A percentile compares a stretch with the other conserved stretches of the same genome.
These are phyloP conservation scores for Danio aesculapii DNA, from an alignment of 2,797 vertebrate species.

Conservation along the genomic window DNA sequence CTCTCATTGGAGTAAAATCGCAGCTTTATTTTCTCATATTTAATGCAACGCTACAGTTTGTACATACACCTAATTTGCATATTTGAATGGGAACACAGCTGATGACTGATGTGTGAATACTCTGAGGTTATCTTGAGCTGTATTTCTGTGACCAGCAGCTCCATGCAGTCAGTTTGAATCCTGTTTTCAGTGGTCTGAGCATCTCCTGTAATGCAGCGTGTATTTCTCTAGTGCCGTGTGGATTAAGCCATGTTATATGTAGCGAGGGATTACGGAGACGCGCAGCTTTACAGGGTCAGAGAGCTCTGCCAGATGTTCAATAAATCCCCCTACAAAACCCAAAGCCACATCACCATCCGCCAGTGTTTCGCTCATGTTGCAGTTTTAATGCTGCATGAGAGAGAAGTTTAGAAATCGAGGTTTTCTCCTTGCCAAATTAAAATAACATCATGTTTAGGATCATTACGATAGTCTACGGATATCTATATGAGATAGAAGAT, in stretches of 20 bases:
- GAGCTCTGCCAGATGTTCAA: slow-evolving; percentile 43
- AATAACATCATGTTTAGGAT: too few relatives aligned
- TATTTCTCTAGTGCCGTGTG: slow-evolving; percentile 22
- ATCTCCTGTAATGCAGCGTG: slow-evolving; percentile 26
- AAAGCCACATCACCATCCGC: slow-evolving; percentile 19
- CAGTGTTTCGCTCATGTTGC: background rate
- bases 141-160: slow-evolving; percentile 36
- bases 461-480: too few relatives aligned
- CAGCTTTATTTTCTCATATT: too few relatives aligned
- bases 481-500: too few relatives aligned
- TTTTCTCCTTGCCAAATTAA: background rate
- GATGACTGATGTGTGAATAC: background rate
- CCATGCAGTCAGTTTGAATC: slow-evolving; percentile 2
- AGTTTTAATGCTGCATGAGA: background rate
- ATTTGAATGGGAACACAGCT: background rate
- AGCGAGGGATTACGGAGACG: slow-evolving; percentile 39
- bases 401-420: background rate
- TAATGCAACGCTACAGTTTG: too few relatives aligned
- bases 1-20: too few relatives aligned
- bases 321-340: slow-evolving; percentile 39
- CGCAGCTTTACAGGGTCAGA: slow-evolving; percentile 19
- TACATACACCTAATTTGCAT: too few relatives aligned
- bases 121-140: slow-evolving; percentile 9
- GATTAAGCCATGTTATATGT: slow-evolving; percentile 47
- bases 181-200: background rate